Conservation (phyloP, 2,888 invertebrate genomes). For the Oscheius sp. region DNA sequence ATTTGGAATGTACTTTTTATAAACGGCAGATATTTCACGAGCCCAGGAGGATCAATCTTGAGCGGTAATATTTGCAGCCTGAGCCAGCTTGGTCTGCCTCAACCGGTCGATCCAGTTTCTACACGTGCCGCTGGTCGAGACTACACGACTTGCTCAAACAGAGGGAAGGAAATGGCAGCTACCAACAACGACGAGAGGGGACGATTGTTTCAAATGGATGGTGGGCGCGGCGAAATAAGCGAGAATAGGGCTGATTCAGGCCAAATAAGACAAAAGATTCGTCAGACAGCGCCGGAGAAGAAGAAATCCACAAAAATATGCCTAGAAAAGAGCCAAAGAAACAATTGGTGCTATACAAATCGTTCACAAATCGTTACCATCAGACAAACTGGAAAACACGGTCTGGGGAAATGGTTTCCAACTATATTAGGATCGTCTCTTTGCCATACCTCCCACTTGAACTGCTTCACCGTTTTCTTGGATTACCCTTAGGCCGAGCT, state of each 20-base stretch:
- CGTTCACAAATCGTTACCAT: too few relatives aligned
- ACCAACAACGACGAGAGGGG: not conserved
- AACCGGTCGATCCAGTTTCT: slow-evolving; percentile 26
- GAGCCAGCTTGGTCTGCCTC: not conserved
- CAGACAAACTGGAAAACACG: too few relatives aligned
- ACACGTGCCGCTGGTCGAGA: slow-evolving; percentile 6
- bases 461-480: too few relatives aligned
- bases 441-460: too few relatives aligned
- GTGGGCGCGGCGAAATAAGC: slow-evolving; percentile 2
- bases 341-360: too few relatives aligned
- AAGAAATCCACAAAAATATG: too few relatives aligned
- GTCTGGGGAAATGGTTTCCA: too few relatives aligned
- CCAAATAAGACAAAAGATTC: slow-evolving; percentile 15
- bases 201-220: slow-evolving; percentile 24
- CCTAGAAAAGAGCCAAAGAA: too few relatives aligned
- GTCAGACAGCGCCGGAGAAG: slow-evolving; percentile 6
- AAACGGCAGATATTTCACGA: too few relatives aligned
- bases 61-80: not conserved
- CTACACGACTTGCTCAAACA: slow-evolving; percentile 20
- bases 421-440: too few relatives aligned
- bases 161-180: not conserved
- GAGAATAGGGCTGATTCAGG: not conserved
- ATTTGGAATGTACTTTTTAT: too few relatives aligned
- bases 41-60: not conserved
- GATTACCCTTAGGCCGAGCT: too few relatives aligned